A percentile compares a stretch with the other conserved stretches of the same genome.
Conservation (phyloP, 2,888 invertebrate genomes). For the Drosophila tripunctata region DNA sequence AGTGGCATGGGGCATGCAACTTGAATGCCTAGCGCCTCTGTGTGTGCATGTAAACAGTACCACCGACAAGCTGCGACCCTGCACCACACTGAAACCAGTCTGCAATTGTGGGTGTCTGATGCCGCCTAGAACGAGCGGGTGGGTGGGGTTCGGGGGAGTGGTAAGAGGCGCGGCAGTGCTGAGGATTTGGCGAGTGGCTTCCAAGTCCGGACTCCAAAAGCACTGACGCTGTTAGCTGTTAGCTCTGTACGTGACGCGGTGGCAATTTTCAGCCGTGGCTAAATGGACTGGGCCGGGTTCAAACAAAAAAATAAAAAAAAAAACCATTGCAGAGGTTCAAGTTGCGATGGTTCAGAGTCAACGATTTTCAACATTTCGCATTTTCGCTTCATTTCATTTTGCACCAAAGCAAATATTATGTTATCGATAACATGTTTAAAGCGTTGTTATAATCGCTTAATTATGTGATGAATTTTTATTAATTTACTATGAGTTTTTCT, state of each 20-base stretch:
- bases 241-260: constrained; percentile 61
- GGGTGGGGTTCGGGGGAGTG: neutral
- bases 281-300: constrained; percentile 15
- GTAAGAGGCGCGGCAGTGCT: neutral
- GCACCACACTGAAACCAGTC: constrained; percentile 41
- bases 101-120: constrained; percentile 56
- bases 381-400: neutral
- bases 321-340: constrained; percentile 19
- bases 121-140: neutral
- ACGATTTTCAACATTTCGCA: neutral
- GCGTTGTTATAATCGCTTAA: no score
- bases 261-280: constrained; percentile 40
- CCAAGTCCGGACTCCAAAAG: neutral
- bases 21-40: constrained; percentile 38
- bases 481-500: no score
- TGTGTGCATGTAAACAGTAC: constrained; percentile 39
- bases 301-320: neutral
- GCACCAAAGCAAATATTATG: neutral
- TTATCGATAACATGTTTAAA: neutral
- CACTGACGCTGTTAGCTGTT: constrained; percentile 27
- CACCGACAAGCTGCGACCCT: constrained; percentile 31
- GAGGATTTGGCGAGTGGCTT: constrained; percentile 35
- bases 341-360: constrained; percentile 38
- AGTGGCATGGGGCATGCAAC: constrained; percentile 13
- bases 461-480: no score